Evolutionary conservation across 2,797 vertebrate genomes (phyloP).

Genomic region (Notamacropus eugenii): DNA sequence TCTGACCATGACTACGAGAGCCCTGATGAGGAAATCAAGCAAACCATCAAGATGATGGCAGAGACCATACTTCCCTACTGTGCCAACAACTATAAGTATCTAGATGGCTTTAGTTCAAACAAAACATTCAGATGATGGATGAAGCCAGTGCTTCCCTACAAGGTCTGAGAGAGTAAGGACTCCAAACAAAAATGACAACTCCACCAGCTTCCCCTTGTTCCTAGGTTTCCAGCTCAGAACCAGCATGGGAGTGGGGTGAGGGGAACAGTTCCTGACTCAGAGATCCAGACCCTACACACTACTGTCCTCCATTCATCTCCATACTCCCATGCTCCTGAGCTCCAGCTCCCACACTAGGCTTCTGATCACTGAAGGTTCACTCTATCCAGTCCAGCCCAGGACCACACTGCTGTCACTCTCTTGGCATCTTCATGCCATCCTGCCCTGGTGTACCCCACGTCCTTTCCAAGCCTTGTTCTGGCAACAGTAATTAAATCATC

Average conservation of each 20-base stretch:
- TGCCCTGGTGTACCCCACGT: background rate
- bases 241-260: background rate
- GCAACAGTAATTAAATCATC: background rate
- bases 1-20: conserved; percentile 87
- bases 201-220: background rate
- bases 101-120: too few species aligned
- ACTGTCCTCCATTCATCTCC: background rate
- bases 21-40: conserved; percentile 75
- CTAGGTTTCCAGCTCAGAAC: background rate
- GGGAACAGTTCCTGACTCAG: background rate
- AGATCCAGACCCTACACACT: background rate
- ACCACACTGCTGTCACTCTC: background rate
- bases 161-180: background rate
- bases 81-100: background rate
- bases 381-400: background rate
- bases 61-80: conserved; percentile 78
- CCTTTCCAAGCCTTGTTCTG: background rate
- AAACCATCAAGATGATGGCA: conserved; percentile 69
- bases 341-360: background rate
- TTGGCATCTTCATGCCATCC: background rate
- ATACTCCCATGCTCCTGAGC: background rate
- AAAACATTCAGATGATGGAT: background rate
- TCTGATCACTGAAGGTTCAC: background rate
- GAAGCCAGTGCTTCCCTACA: background rate
- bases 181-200: background rate